Evolutionary conservation across 1,140 invertebrate species (phyloP).

Genomic region (Pseudomyrmex flavicornis): DNA sequence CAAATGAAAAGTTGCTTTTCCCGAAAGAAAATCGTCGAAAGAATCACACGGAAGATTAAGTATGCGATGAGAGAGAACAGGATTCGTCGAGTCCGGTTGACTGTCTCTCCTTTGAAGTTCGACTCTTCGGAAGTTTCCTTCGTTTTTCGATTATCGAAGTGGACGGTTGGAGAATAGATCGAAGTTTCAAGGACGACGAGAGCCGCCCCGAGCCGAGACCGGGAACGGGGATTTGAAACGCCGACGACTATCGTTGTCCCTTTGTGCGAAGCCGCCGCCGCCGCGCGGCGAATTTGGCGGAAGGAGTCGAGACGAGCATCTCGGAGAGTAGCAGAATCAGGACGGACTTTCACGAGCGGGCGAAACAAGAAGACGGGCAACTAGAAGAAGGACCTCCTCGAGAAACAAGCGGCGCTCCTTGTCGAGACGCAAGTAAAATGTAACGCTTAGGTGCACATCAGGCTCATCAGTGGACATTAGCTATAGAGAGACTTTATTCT

Average conservation of each 20-base stretch:
- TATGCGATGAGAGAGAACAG: background rate
- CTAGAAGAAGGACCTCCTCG: background rate
- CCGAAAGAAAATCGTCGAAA: background rate
- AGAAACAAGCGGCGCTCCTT: background rate
- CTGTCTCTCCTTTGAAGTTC: background rate
- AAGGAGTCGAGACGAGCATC: constrained; percentile 4
- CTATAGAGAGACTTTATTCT: constrained; percentile 37
- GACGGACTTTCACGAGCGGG: constrained; percentile 31
- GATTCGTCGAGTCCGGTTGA: too few relatives aligned
- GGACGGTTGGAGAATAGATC: constrained; percentile 30
- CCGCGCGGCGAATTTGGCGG: constrained; percentile 6
- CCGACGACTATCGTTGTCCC: background rate
- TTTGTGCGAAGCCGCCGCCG: constrained; percentile 6
- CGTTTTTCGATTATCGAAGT: constrained; percentile 13
- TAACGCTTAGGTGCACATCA: constrained; percentile 56
- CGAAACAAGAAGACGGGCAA: constrained; percentile 14
- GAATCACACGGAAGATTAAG: background rate
- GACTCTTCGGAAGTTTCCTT: constrained; percentile 9
- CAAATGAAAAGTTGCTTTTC: background rate
- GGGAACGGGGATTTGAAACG: background rate
- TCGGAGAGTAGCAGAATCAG: constrained; percentile 29
- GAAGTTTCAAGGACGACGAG: constrained; percentile 50
- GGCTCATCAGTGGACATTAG: constrained; percentile 47
- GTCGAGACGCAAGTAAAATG: constrained; percentile 19
- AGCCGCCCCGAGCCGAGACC: background rate